Evolutionary conservation across 2,797 vertebrate genomes (phyloP).

Genomic region (Craterocephalus amniculus): DNA sequence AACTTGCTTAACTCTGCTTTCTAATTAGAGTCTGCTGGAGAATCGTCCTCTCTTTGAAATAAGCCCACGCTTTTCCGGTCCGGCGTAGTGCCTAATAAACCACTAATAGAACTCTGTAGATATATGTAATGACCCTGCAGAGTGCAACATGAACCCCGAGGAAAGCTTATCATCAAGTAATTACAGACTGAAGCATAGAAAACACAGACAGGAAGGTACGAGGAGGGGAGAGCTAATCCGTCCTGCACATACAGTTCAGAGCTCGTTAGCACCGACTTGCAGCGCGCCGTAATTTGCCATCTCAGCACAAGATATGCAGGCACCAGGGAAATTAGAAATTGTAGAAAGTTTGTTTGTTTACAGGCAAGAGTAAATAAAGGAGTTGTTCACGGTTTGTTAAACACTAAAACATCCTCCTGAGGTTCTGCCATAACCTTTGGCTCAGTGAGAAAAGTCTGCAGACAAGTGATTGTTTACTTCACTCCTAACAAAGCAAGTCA

Average conservation of each 20-base stretch:
- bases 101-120: slow-evolving; percentile 69
- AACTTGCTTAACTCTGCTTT: slow-evolving; percentile 31
- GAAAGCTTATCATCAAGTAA: slow-evolving; percentile 60
- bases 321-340: slow-evolving; percentile 46
- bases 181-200: slow-evolving; percentile 53
- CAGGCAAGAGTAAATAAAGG: slow-evolving; percentile 12
- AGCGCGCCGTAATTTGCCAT: slow-evolving; percentile 17
- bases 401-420: slow-evolving; percentile 10
- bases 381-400: slow-evolving; percentile 17
- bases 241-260: neutral
- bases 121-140: slow-evolving; percentile 66
- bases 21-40: slow-evolving; percentile 57
- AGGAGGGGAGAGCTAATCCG: slow-evolving; percentile 22
- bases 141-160: slow-evolving; percentile 51
- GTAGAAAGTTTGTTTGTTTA: slow-evolving; percentile 30
- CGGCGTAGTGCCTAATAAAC: slow-evolving; percentile 54
- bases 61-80: slow-evolving; percentile 59
- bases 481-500: neutral
- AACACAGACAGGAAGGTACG: slow-evolving; percentile 32
- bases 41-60: slow-evolving; percentile 61
- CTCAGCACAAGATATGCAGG: slow-evolving; percentile 24
- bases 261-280: slow-evolving; percentile 22
- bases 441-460: slow-evolving; percentile 5
- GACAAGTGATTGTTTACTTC: neutral
- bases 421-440: neutral